Evolutionary conservation across 2,888 invertebrate genomes (phyloP).

Genomic region (Tenthredo notha): DNA sequence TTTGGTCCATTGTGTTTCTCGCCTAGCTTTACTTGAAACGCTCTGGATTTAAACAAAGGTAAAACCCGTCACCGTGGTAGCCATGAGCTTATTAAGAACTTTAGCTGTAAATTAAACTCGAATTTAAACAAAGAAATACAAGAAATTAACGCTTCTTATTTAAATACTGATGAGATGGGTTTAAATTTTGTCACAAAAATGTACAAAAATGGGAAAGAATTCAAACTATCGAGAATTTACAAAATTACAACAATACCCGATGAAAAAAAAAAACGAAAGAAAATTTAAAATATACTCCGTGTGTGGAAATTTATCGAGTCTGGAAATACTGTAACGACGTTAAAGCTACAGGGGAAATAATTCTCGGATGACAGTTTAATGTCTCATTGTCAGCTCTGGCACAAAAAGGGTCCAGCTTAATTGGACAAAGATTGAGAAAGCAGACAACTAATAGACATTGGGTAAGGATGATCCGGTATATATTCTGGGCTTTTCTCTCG

Average conservation of each 20-base stretch:
- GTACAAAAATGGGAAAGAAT: neutral
- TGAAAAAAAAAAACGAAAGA: neutral
- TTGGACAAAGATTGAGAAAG: conserved; percentile 33
- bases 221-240: neutral
- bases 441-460: conserved; percentile 1
- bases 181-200: neutral
- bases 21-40: conserved; percentile 13
- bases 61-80: conserved; percentile 2
- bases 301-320: neutral
- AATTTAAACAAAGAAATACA: neutral
- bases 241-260: neutral
- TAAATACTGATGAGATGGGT: neutral
- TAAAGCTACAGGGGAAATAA: neutral
- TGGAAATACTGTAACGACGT: neutral
- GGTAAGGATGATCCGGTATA: neutral
- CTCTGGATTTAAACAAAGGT: conserved; percentile 1
- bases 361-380: conserved; percentile 19
- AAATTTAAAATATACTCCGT: neutral
- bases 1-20: conserved; percentile 47
- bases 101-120: neutral
- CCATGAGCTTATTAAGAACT: conserved; percentile 38
- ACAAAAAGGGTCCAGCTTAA: conserved; percentile 42
- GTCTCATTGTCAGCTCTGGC: neutral
- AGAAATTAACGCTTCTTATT: neutral
- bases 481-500: neutral